Evolutionary conservation across 2,113 vertebrate species (phyloP).

Genomic region (Nibea coibor): DNA sequence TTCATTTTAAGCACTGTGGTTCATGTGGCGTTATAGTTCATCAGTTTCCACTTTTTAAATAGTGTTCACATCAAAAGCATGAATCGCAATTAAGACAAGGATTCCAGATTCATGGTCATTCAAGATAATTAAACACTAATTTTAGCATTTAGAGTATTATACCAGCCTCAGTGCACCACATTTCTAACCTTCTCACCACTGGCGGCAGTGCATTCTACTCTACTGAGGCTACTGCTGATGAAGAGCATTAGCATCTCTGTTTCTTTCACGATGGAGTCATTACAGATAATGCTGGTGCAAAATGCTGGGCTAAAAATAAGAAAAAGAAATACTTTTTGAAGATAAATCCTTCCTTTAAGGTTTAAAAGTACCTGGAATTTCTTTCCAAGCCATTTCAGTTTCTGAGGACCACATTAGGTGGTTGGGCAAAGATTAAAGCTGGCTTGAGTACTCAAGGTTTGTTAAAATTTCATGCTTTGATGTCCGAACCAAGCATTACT

Average conservation of each 20-base stretch:
- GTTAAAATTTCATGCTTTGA: conserved; percentile 51
- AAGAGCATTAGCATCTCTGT: not conserved
- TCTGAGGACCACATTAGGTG: conserved; percentile 20
- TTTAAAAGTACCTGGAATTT: not conserved
- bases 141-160: not conserved
- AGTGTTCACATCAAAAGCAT: not conserved
- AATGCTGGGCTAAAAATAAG: too few species aligned
- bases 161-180: not conserved
- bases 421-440: conserved; percentile 31
- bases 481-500: conserved; percentile 34
- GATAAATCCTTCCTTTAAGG: not conserved
- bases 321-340: too few species aligned
- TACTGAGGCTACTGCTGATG: not conserved
- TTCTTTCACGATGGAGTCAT: not conserved
- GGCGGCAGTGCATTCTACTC: not conserved
- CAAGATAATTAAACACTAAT: not conserved
- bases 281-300: not conserved
- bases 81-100: not conserved
- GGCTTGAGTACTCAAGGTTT: conserved; percentile 34
- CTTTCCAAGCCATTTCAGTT: not conserved
- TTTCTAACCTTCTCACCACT: not conserved
- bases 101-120: not conserved
- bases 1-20: not conserved
- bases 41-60: not conserved
- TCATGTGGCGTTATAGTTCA: not conserved